Conservation (phyloP, 2,113 vertebrate genomes). For the Stictonetta naevosa region DNA sequence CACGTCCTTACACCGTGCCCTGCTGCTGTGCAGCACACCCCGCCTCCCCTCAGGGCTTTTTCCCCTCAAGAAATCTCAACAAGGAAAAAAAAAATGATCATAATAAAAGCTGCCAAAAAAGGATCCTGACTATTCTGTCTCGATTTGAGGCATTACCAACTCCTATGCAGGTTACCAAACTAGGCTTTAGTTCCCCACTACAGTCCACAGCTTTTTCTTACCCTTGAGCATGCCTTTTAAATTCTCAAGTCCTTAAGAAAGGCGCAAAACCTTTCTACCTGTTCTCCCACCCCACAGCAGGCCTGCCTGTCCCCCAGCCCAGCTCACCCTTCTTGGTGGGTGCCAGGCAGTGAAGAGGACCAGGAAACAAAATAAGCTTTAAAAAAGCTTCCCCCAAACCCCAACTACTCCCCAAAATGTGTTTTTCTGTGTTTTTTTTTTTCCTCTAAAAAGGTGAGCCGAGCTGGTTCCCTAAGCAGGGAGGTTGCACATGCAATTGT, state of each 20-base stretch:
- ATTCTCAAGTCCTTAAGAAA: background rate
- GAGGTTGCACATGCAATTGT: background rate
- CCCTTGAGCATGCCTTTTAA: background rate
- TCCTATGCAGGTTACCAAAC: background rate
- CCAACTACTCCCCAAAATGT: background rate
- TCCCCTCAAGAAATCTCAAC: background rate
- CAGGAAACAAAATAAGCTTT: background rate
- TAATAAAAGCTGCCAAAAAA: background rate
- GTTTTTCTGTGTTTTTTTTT: background rate
- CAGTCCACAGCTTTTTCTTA: background rate
- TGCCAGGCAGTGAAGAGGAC: background rate
- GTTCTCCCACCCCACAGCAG: background rate
- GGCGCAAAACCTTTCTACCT: background rate
- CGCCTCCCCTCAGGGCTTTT: fast-evolving
- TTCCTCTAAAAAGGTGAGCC: background rate
- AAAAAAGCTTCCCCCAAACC: background rate
- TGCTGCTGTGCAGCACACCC: background rate
- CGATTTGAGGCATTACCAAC: background rate
- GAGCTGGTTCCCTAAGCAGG: background rate
- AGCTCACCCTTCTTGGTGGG: background rate
- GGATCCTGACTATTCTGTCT: background rate
- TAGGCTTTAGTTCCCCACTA: background rate
- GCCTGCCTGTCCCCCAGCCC: background rate
- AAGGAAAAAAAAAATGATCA: background rate
- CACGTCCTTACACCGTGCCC: background rate